Evolutionary conservation across 2,888 invertebrate species (phyloP).

Genomic region (Dendrolimus pini): DNA sequence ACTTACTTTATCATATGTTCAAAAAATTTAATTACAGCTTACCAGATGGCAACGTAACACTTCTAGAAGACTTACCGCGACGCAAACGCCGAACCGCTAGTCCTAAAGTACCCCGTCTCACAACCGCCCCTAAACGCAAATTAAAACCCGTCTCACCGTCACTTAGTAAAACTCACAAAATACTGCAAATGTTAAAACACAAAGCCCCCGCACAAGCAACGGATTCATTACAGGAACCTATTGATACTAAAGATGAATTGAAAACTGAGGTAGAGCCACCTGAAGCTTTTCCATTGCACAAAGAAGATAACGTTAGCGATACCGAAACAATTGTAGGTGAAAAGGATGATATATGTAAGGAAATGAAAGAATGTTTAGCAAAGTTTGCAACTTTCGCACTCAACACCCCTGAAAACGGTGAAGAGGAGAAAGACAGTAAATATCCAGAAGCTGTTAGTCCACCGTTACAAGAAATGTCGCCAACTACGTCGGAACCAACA

Average conservation of each 20-base stretch:
- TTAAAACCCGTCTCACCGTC: conserved; percentile 40
- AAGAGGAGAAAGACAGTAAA: conserved; percentile 23
- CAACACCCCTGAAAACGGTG: conserved; percentile 25
- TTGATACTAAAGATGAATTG: conserved; percentile 27
- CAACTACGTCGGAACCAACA: conserved; percentile 46
- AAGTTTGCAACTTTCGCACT: conserved; percentile 59
- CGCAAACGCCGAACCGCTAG: conserved; percentile 41
- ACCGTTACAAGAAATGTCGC: conserved; percentile 63
- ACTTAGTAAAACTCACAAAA: conserved; percentile 42
- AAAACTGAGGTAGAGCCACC: conserved; percentile 49
- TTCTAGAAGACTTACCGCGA: conserved; percentile 47
- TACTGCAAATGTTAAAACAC: conserved; percentile 55
- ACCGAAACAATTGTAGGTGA: conserved; percentile 53
- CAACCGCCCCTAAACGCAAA: conserved; percentile 48
- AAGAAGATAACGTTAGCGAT: conserved; percentile 49
- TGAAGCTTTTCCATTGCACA: conserved; percentile 52
- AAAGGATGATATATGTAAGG: conserved; percentile 42
- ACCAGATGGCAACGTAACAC: conserved; percentile 45
- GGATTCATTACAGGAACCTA: conserved; percentile 22
- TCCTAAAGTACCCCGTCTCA: conserved; percentile 38
- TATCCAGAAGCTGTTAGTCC: conserved; percentile 62
- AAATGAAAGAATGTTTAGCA: conserved; percentile 61
- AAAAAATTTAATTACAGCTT: conserved; percentile 24
- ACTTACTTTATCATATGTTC: neutral
- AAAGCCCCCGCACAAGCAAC: conserved; percentile 37